Conservation (phyloP, 1,140 invertebrate species). For the Eufriesea mexicana region DNA sequence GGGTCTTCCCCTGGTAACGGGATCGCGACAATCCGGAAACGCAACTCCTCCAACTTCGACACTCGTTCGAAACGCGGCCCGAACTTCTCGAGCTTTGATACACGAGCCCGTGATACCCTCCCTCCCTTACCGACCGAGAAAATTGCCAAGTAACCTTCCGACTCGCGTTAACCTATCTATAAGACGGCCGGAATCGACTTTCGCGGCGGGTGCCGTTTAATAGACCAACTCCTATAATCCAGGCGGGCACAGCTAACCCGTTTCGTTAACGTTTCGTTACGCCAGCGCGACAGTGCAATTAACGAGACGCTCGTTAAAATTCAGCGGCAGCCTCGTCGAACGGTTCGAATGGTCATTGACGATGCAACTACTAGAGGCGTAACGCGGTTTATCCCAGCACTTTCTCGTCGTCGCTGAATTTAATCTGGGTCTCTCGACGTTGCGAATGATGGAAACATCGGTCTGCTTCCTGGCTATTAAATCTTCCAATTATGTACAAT, state of each 20-base stretch:
- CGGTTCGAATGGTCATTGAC: background rate
- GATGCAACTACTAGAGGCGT: background rate
- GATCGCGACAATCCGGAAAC: slow-evolving; percentile 8
- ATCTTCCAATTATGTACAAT: too few species aligned
- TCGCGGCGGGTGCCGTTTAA: background rate
- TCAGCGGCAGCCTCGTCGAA: background rate
- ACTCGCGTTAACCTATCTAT: background rate
- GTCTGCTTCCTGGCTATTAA: too few species aligned
- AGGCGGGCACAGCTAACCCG: too few species aligned
- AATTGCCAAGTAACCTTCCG: background rate
- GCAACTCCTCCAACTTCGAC: slow-evolving; percentile 2
- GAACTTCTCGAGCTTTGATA: background rate
- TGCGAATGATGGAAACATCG: too few species aligned
- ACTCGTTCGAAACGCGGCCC: background rate
- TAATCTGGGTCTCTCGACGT: background rate
- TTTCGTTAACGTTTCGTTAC: slow-evolving; percentile 13
- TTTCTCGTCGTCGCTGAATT: background rate
- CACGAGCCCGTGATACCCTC: background rate
- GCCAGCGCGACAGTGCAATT: background rate
- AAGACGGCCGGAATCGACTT: background rate
- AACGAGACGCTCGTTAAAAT: slow-evolving; percentile 19
- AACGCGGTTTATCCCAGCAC: background rate
- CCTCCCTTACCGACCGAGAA: background rate
- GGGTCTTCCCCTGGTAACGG: background rate
- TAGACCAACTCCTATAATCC: background rate